Conservation (phyloP, 2,113 vertebrate species). For the Serilophus lunatus region DNA sequence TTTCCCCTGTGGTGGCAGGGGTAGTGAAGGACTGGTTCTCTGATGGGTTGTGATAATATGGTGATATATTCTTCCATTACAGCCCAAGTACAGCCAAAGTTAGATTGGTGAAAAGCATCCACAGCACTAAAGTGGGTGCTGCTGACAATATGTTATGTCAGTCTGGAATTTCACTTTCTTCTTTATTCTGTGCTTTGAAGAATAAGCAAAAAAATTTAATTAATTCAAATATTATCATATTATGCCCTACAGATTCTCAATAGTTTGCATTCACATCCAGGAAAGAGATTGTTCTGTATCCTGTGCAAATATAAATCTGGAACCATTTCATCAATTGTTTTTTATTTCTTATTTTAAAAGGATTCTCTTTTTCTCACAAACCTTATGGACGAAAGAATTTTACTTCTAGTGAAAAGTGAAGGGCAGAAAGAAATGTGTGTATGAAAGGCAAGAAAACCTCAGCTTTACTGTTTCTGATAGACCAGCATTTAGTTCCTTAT, state of each 20-base stretch:
- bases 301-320: background rate
- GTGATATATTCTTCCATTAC: background rate
- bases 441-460: background rate
- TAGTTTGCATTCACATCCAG: background rate
- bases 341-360: background rate
- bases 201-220: background rate
- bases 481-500: background rate
- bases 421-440: background rate
- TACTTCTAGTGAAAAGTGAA: background rate
- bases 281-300: background rate
- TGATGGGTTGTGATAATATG: background rate
- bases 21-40: background rate
- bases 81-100: background rate
- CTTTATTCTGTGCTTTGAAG: background rate
- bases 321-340: fast-evolving
- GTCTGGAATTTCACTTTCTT: background rate
- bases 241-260: background rate
- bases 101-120: background rate
- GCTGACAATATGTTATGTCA: background rate
- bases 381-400: background rate
- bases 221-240: background rate
- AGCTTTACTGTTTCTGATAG: background rate
- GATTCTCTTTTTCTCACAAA: background rate
- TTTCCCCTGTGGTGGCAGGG: background rate
- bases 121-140: background rate